Base-by-base conservation (phyloP, 37 sponge, comb jelly and placozoan species). In the Chondrosia reniformis region DNA sequence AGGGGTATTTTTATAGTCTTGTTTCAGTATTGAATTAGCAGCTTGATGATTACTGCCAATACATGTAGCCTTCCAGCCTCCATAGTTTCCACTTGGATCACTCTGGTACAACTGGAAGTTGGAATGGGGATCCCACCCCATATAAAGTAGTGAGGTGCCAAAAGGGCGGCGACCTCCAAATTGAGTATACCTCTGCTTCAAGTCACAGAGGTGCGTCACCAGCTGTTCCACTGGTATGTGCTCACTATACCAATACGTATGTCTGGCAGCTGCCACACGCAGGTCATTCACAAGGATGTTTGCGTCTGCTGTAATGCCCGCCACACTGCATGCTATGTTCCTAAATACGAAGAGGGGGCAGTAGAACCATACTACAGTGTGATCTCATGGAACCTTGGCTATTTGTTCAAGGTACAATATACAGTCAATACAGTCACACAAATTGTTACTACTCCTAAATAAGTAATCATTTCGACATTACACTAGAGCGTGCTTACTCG, bases 1-100 rank as follows among this genome's bases (percentile, higher is more conserved):
- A 41, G 83, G 83, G 12, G 81, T 69, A 27, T 54, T 82, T 38
- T 95, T 93, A 71, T 98, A 98, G 43, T 98, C 99, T 66, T 98
- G 99, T 57, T 95, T 98, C 63, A 98, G 84, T 63, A 95, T 87
- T 28, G 99, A 95, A 34, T 93, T 84, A 43, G 97, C 97, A 10
- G 94, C 93, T 69, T 88, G 84, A 65, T 95, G 91, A 67, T 98
- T 98, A 81, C 85, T 92, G 0, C 99, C 99, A 77, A 98, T 95
- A 67, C 99, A 98, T 4, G 96, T 93, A 34, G 99, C 99, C 80
- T 93, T 98, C 99, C 99, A 98, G 59, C 99, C 99, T 15, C 99
- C 96, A 85, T 98, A 98, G 80, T 98, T 98, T 21, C 99, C 99
- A 75, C 93, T 92, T 1, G 99, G 99, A 33, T 98, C 99, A 77